phyloP scores from a whole-genome alignment of 2,888 invertebrate species.

The Linnaemya vulpina region DNA sequence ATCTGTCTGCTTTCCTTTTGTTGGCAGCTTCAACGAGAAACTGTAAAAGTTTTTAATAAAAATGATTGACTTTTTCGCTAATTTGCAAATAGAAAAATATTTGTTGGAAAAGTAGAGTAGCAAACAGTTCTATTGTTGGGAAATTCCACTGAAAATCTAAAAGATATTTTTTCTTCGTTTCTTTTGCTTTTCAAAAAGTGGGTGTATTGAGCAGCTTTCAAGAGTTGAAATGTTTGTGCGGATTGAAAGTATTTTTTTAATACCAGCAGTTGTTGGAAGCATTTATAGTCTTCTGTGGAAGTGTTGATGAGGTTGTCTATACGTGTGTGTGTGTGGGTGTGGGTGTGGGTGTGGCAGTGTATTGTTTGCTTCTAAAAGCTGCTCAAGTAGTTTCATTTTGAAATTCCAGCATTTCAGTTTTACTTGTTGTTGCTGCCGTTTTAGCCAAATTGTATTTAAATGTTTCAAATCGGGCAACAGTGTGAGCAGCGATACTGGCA shows the following conservation, averaged over 20 bases:
- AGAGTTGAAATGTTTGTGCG: neutral
- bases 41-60: constrained; percentile 4
- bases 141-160: neutral
- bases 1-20: neutral
- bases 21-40: constrained; percentile 2
- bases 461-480: constrained; percentile 6
- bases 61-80: constrained; percentile 39
- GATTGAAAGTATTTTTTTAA: constrained; percentile 2
- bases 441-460: constrained; percentile 44
- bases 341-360: neutral
- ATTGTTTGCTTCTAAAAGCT: neutral
- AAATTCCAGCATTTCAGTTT: constrained; percentile 4
- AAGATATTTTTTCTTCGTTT: neutral
- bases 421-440: constrained; percentile 17
- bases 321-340: neutral
- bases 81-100: constrained; percentile 39
- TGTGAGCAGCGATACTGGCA: neutral
- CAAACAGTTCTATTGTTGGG: constrained; percentile 6
- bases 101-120: constrained; percentile 13
- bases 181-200: neutral
- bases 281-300: neutral
- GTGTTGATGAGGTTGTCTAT: neutral
- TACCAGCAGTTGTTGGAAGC: neutral
- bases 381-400: constrained; percentile 37
- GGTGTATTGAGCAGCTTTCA: neutral